A percentile compares a stretch with the other conserved stretches of the same genome.
These are phyloP conservation scores for Cephus rjabovi DNA, from an alignment of 2,888 invertebrate species.

Conservation along the genomic window DNA sequence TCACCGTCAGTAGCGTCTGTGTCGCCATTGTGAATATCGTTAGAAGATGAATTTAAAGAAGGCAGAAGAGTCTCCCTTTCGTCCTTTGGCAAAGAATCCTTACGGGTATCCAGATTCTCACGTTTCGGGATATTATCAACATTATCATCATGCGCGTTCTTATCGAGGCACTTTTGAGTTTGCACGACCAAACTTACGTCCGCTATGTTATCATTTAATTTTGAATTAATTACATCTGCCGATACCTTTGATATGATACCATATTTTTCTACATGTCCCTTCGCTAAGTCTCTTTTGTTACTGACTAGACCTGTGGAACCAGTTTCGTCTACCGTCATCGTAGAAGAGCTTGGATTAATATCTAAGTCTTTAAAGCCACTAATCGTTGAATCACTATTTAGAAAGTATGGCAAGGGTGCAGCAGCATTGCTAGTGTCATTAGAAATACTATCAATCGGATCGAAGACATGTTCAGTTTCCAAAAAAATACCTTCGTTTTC, in stretches of 20 bases:
- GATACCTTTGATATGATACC: neutral
- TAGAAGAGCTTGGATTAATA: neutral
- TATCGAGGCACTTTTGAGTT: neutral
- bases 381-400: slow-evolving; percentile 13
- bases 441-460: slow-evolving; percentile 10
- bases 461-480: slow-evolving; percentile 28
- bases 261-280: slow-evolving; percentile 1
- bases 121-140: neutral
- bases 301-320: slow-evolving; percentile 12
- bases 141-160: neutral
- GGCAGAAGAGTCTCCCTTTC: slow-evolving; percentile 3
- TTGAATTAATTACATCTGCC: neutral
- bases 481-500: slow-evolving; percentile 36
- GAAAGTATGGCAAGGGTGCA: slow-evolving; percentile 18
- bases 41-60: slow-evolving; percentile 1
- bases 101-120: slow-evolving; percentile 11
- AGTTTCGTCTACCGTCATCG: slow-evolving; percentile 1
- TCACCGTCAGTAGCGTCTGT: slow-evolving; percentile 7
- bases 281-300: slow-evolving; percentile 4
- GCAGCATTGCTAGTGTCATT: slow-evolving; percentile 12
- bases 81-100: slow-evolving; percentile 1
- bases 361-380: neutral
- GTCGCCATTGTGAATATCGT: neutral
- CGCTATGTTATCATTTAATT: neutral
- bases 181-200: neutral